These are phyloP conservation scores for Talpa occidentalis DNA, from an alignment of 2,113 vertebrate genomes.

Conservation along the genomic window DNA sequence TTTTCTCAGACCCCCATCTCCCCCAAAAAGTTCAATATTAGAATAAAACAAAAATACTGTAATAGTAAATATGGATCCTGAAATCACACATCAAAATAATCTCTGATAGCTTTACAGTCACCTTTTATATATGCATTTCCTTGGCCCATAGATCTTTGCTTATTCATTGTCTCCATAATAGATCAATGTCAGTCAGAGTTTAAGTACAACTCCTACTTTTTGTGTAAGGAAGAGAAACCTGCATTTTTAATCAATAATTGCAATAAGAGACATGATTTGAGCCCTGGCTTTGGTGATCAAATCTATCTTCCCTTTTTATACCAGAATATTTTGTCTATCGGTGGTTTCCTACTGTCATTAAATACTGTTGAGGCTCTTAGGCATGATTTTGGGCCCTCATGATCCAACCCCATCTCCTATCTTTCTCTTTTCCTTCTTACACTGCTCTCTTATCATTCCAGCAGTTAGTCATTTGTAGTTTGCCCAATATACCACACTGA, in stretches of 20 bases:
- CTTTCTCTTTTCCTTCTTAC: background rate
- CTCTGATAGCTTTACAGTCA: background rate
- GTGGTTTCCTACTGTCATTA: background rate
- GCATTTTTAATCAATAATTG: background rate
- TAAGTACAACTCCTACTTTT: background rate
- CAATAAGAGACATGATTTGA: background rate
- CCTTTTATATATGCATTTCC: background rate
- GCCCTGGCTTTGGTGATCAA: background rate
- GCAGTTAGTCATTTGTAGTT: background rate
- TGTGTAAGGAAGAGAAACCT: background rate
- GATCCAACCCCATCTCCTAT: background rate
- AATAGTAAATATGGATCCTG: background rate
- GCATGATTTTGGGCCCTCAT: background rate
- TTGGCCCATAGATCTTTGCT: background rate
- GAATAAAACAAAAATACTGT: background rate
- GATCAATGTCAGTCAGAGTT: background rate
- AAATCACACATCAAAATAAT: background rate
- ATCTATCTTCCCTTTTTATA: slow-evolving; percentile 7
- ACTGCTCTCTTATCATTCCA: background rate
- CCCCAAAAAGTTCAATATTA: background rate
- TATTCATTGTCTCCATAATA: background rate
- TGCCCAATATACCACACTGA: background rate
- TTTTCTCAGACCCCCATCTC: background rate
- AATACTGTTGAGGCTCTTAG: background rate
- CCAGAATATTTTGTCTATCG: background rate